Conservation (phyloP, 2,113 vertebrate genomes). For the Apaloderma vittatum region DNA sequence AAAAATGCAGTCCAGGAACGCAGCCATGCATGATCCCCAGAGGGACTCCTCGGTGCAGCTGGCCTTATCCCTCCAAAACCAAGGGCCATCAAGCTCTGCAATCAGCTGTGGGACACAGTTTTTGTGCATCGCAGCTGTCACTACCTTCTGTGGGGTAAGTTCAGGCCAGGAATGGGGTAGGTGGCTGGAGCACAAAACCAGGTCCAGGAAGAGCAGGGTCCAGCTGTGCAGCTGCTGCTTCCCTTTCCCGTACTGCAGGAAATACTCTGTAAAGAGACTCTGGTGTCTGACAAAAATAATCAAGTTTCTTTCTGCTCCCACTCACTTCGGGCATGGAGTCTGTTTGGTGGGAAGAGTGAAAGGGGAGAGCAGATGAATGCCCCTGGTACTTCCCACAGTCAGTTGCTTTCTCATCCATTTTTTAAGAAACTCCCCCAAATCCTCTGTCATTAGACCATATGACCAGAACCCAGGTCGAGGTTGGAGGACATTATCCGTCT, state of each 20-base stretch:
- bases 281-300: background rate
- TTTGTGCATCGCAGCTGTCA: accelerated
- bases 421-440: background rate
- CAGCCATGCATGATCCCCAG: background rate
- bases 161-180: background rate
- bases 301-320: background rate
- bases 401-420: background rate
- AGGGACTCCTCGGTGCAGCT: background rate
- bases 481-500: too few species aligned
- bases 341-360: background rate
- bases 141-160: accelerated
- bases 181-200: accelerated
- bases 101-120: background rate
- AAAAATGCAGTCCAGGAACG: background rate
- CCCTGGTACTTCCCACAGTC: background rate
- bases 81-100: accelerated
- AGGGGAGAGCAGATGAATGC: background rate
- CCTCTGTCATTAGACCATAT: background rate
- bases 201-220: background rate
- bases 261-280: background rate
- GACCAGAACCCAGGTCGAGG: accelerated
- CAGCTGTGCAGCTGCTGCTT: background rate
- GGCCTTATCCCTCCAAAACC: background rate
- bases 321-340: background rate
- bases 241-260: background rate